Percentiles rank a stretch among this genome's conserved stretches.
Conservation (phyloP, 2,797 vertebrate species). For the Mus caroli region DNA sequence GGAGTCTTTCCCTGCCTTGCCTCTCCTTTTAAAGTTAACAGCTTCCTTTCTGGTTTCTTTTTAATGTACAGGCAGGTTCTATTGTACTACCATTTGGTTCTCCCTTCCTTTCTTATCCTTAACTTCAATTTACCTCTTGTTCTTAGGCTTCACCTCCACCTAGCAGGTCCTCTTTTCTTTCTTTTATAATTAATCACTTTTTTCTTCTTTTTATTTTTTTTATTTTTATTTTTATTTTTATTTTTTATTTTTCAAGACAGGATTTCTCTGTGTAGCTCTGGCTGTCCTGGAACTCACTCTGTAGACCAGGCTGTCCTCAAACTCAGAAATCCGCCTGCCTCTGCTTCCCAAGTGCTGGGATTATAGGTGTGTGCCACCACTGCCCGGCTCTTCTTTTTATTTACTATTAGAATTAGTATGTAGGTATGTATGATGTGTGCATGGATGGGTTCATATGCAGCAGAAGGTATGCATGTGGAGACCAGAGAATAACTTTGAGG, state of each 20-base stretch:
- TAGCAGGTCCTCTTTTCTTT: slow-evolving; percentile 38
- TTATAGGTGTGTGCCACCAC: too few relatives aligned
- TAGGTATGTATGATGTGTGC: background rate
- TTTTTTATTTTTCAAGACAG: too few relatives aligned
- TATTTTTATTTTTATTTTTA: too few relatives aligned
- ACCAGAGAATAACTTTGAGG: background rate
- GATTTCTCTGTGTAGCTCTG: too few relatives aligned
- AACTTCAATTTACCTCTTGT: slow-evolving; percentile 42
- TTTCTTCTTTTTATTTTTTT: background rate
- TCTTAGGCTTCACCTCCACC: slow-evolving; percentile 45
- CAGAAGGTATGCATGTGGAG: background rate
- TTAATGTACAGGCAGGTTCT: slow-evolving; percentile 38
- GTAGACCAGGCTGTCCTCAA: too few relatives aligned
- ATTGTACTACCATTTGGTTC: background rate
- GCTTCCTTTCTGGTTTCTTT: slow-evolving; percentile 14
- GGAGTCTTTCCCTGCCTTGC: background rate
- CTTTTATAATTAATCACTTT: background rate
- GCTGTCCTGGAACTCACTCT: too few relatives aligned
- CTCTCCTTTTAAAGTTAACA: slow-evolving; percentile 1
- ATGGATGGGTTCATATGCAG: background rate
- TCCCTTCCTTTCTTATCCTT: slow-evolving; percentile 63
- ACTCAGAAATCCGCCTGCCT: too few relatives aligned
- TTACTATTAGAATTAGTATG: too few relatives aligned
- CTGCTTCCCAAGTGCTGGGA: too few relatives aligned
- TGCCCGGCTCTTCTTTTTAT: background rate